Base-by-base conservation (phyloP, 2,888 invertebrate species). In the Tortrix viridana region DNA sequence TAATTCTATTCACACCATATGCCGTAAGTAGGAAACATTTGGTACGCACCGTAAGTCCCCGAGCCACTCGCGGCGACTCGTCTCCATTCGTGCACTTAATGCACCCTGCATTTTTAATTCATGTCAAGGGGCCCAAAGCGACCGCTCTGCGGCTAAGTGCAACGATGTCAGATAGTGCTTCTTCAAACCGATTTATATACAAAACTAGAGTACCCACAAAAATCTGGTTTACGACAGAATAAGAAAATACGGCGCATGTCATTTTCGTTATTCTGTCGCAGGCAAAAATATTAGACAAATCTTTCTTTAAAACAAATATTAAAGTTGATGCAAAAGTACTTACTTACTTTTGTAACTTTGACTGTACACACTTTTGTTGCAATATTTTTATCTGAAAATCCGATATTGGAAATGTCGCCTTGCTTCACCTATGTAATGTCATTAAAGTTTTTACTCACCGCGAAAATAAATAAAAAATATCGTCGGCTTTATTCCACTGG, bases 71-170 rank as follows among this genome's bases (percentile, higher is more conserved):
- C 67, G 69, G 71, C 68, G 76, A 50, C 37, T 56, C 44, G 49
- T 56, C 56, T 64, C 81, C 76, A 84, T 84, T 84, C 84, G 80
- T 70, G 79, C 84, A 80, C 88, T 88, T 63, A 88, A 89, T 89
- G 88, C 84, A 80, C 72, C 82, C 77, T 89, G 84, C 84, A 89
- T 89, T 88, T 89, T 89, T 89, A 88, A 89, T 89, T 86, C 85
- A 84, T 84, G 88, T 88, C 88, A 87, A 88, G 88, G 82, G 86
- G 80, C 84, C 82, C 81, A 66, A 70, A 73, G 77, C 77, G 74
- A 72, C 76, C 77, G 73, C 79, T 69, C 71, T 69, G 71, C 69
- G 68, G 73, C 72, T 84, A 80, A 85, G 80, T 84, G 82, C 80
- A 72, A 72, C 72, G 72, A 67, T 57, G 61, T 62, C 59, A 71